These are phyloP conservation scores for Lates japonicus DNA, from an alignment of 2,797 vertebrate species.

Conservation along the genomic window DNA sequence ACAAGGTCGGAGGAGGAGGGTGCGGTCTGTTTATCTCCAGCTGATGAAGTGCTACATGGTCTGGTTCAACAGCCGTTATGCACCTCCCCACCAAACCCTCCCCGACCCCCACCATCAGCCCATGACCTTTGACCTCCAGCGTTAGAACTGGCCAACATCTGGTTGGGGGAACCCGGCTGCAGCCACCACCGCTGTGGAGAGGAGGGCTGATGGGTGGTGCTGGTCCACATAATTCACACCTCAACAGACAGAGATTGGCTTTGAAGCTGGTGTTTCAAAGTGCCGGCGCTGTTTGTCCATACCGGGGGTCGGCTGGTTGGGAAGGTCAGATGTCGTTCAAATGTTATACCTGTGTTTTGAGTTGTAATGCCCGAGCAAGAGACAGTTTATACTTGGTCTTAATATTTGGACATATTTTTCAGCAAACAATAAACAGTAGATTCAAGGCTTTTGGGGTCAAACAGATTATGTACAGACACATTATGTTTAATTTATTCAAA, in stretches of 20 bases:
- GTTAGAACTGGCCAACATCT: conserved; percentile 67
- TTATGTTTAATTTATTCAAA: background rate
- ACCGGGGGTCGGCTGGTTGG: conserved; percentile 5
- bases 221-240: conserved; percentile 64
- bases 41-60: conserved; percentile 63
- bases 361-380: background rate
- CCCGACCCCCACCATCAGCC: conserved; percentile 36
- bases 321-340: background rate
- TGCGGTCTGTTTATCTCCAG: conserved; percentile 58
- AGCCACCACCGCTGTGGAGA: background rate
- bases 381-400: background rate
- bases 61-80: conserved; percentile 37
- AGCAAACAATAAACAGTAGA: background rate
- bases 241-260: conserved; percentile 37
- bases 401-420: background rate
- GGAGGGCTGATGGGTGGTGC: conserved; percentile 45
- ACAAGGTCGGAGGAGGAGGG: conserved; percentile 53
- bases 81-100: conserved; percentile 26
- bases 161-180: conserved; percentile 40
- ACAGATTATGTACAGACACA: background rate
- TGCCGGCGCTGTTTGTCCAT: conserved; percentile 31
- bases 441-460: background rate
- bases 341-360: conserved; percentile 18
- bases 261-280: conserved; percentile 73
- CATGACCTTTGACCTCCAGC: conserved; percentile 52